Evolutionary conservation across 1,140 invertebrate species (phyloP), one percentile per base, ranked within the genome.

Genomic region (Stenopsyche tienmushanensis): DNA sequence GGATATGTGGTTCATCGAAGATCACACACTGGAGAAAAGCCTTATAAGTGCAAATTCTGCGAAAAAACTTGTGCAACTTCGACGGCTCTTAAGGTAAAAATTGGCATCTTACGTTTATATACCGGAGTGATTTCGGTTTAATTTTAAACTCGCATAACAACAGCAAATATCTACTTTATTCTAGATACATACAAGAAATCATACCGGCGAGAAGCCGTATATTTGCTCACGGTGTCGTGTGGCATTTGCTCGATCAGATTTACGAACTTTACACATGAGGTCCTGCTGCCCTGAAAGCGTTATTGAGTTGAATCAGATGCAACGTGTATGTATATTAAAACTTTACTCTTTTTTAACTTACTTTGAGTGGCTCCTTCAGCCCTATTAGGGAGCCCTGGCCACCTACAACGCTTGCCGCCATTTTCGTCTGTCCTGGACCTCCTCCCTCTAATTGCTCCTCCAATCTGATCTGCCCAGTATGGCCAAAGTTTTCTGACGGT

Each of bases 191-290:
- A 80, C 84, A 44, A 75, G 88, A 47, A 85, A 85, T 47, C 89
- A 91, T 72, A 89, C 87, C 1, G 88, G 83, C 3, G 83, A 85
- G 70, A 85, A 84, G 65, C 84, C 84, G 1, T 86, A 83, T 68
- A 74, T 82, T 18, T 89, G 87, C 71, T 82, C 84, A 42, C 80
- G 81, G 52, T 83, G 82, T 66, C 75, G 83, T 20, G 79, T 71
- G 13, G 71, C 73, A 45, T 73, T 75, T 82, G 71, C 77, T 24
- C 52, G 66, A 13, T 67, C 66, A 42, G 66, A 67, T 54, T 47
- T 67, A 10, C 59, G 66, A 26, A 47, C 52, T 42, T 45, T 64
- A 25, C 66, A 67, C 47, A 58, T 67, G 66, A 57, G 53, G 18
- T 17, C 24, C 15, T 67, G 66, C 24, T 64, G 44, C 26, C 54